Conservation (phyloP, 2,113 vertebrate species). For the Carollia perspicillata region DNA sequence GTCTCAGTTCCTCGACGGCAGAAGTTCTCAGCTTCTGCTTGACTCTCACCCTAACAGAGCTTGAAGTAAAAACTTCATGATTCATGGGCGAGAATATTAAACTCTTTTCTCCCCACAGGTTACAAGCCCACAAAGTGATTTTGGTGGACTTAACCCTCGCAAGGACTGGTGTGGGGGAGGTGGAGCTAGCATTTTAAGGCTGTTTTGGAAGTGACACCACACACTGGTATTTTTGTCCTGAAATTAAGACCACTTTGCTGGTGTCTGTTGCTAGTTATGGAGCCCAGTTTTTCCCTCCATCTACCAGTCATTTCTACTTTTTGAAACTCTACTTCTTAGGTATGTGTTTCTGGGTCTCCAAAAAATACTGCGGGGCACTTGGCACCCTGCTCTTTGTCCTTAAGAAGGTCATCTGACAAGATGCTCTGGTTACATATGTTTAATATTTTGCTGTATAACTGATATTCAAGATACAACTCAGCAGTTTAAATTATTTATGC, state of each 20-base stretch:
- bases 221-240: background rate
- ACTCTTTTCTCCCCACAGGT: background rate
- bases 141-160: background rate
- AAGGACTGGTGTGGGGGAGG: background rate
- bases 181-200: background rate
- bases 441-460: background rate
- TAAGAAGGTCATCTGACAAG: background rate
- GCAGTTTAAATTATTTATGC: conserved; percentile 46
- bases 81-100: background rate
- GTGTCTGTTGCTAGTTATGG: background rate
- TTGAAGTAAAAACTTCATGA: background rate
- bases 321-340: background rate
- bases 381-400: background rate
- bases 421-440: background rate
- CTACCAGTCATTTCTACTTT: conserved; percentile 1
- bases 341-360: background rate
- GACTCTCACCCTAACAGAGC: background rate
- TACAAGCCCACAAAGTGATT: background rate
- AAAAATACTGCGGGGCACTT: background rate
- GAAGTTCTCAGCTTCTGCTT: too few species aligned
- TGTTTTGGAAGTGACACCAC: background rate
- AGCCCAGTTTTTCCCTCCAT: background rate
- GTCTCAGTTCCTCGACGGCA: too few species aligned
- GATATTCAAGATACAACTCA: background rate
- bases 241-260: background rate